Percentiles rank a stretch among this genome's conserved stretches.
These are phyloP conservation scores for Lamprotornis superbus DNA, from an alignment of 2,113 vertebrate genomes.

Conservation along the genomic window DNA sequence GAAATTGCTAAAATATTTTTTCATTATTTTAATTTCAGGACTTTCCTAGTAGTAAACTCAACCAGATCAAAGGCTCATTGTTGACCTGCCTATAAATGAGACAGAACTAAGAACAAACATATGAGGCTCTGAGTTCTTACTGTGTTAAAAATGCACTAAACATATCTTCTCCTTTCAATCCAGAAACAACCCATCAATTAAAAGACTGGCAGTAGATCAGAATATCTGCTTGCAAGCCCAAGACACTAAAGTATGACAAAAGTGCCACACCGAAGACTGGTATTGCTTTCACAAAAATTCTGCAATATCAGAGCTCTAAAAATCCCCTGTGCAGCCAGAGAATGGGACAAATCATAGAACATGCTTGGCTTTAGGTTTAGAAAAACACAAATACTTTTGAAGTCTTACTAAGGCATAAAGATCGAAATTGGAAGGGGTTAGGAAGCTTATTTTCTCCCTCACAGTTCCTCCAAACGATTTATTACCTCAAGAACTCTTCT, in stretches of 20 bases:
- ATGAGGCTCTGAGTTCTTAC: neutral
- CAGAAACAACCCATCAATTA: neutral
- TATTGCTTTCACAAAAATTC: neutral
- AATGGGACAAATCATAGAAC: neutral
- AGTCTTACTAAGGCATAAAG: neutral
- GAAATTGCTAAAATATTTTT: neutral
- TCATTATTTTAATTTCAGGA: neutral
- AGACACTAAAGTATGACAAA: neutral
- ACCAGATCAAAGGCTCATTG: neutral
- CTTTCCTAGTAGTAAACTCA: neutral
- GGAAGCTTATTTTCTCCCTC: neutral
- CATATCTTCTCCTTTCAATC: neutral
- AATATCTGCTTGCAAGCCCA: neutral
- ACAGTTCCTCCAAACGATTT: neutral
- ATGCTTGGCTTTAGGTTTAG: neutral
- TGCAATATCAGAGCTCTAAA: neutral
- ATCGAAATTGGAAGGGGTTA: neutral
- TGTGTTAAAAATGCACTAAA: neutral
- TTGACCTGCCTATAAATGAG: neutral
- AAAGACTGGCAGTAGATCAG: neutral
- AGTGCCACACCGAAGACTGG: neutral
- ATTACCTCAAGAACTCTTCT: neutral
- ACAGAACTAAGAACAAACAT: neutral
- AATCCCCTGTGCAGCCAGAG: neutral
- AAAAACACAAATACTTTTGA: neutral